phyloP scores from a whole-genome alignment of 2,797 vertebrate genomes.

The Chelidonichthys spinosus region DNA sequence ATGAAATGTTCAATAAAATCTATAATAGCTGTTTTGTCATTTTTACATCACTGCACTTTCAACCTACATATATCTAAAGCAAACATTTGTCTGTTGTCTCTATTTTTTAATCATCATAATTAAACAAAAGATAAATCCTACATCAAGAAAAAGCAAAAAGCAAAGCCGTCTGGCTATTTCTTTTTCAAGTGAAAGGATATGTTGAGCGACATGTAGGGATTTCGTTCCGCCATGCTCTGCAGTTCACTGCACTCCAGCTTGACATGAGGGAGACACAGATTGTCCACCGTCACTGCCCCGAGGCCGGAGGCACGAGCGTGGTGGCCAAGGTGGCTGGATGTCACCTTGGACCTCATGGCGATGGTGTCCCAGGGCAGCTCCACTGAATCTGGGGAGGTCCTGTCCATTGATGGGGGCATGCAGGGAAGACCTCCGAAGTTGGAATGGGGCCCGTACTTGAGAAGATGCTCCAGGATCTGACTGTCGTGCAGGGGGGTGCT shows the following conservation, averaged over 20 bases:
- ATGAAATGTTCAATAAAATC: constrained; percentile 3
- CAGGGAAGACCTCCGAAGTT: constrained; percentile 77
- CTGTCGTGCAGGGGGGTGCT: constrained; percentile 83
- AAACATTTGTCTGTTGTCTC: neutral
- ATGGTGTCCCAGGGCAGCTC: constrained; percentile 85
- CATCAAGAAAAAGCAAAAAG: neutral
- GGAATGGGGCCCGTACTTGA: constrained; percentile 82
- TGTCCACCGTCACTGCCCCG: constrained; percentile 76
- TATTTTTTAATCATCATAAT: neutral
- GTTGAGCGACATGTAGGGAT: constrained; percentile 86
- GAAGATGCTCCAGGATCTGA: constrained; percentile 88
- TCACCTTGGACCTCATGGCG: constrained; percentile 83
- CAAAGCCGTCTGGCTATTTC: neutral
- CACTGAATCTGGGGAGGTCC: constrained; percentile 79
- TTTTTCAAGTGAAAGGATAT: constrained; percentile 90
- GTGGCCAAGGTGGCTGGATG: constrained; percentile 82
- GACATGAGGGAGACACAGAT: constrained; percentile 82
- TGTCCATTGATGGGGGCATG: constrained; percentile 77
- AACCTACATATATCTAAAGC: neutral
- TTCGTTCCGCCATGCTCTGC: constrained; percentile 79
- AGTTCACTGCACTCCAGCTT: constrained; percentile 86
- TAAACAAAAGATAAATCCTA: neutral
- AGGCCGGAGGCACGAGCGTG: constrained; percentile 77
- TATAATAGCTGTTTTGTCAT: constrained; percentile 1
- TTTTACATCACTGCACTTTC: neutral